Evolutionary conservation across 2,113 vertebrate genomes (phyloP).

Genomic region (Takifugu flavidus): DNA sequence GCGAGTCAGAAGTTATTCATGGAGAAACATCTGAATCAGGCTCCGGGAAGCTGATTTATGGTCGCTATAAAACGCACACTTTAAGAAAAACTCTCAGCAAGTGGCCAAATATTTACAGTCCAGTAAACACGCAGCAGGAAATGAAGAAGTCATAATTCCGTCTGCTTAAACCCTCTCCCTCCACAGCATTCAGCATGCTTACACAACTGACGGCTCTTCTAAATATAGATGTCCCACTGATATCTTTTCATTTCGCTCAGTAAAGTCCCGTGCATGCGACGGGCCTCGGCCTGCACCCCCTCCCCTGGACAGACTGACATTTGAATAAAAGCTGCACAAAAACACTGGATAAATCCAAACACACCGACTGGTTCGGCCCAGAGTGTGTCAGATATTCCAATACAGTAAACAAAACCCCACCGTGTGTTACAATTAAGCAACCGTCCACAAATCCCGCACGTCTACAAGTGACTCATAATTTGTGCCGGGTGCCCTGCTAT

Average conservation of each 20-base stretch:
- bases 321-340: neutral
- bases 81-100: neutral
- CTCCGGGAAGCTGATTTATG: too few species aligned
- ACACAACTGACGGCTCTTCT: constrained; percentile 31
- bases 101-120: neutral
- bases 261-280: constrained; percentile 20
- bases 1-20: neutral
- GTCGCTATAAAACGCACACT: neutral
- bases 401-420: too few species aligned
- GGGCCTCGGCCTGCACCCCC: constrained; percentile 2
- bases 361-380: neutral
- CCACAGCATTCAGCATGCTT: constrained; percentile 2
- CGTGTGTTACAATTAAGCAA: too few species aligned
- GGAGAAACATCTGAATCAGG: too few species aligned
- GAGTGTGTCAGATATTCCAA: neutral
- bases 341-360: neutral
- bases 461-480: too few species aligned
- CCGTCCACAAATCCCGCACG: too few species aligned
- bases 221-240: constrained; percentile 51
- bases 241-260: constrained; percentile 42
- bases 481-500: too few species aligned
- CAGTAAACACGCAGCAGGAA: constrained; percentile 8
- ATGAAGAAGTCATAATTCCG: neutral
- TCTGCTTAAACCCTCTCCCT: neutral
- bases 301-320: neutral